Conservation (phyloP, 1,140 invertebrate species). For the Drosophila ogumai region DNA sequence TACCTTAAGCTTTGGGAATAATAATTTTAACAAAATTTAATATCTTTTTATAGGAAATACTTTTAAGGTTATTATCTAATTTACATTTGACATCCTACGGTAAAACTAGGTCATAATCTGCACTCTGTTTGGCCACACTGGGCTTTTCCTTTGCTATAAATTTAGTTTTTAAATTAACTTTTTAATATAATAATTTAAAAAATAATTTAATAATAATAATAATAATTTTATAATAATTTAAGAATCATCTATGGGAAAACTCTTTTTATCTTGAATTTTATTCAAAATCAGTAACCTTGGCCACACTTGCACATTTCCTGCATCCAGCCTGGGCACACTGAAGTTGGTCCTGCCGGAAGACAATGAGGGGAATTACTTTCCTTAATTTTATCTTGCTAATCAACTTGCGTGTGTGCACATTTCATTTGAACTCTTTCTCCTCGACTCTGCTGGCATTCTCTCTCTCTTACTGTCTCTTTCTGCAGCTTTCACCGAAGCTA, state of each 20-base stretch:
- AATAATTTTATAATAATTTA: too few species aligned
- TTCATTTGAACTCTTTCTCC: slow-evolving; percentile 8
- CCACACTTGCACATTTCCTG: neutral
- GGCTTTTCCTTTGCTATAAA: neutral
- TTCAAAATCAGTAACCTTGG: neutral
- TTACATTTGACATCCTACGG: neutral
- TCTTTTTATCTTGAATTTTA: neutral
- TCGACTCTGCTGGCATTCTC: neutral
- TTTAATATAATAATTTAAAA: too few species aligned
- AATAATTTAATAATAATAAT: too few species aligned
- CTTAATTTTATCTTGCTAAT: slow-evolving; percentile 21
- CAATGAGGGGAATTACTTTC: neutral
- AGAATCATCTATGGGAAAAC: neutral
- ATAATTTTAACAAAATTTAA: neutral
- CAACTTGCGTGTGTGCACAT: slow-evolving; percentile 33
- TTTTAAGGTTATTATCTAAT: too few species aligned
- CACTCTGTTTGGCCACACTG: neutral
- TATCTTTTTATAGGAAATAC: neutral
- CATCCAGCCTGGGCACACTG: neutral
- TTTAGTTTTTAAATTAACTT: neutral
- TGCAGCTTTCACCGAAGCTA: neutral
- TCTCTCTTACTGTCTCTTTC: too few species aligned
- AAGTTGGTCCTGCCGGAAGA: neutral
- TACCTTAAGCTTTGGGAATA: neutral
- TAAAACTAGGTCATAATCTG: neutral